Percentiles rank a stretch among this genome's conserved stretches.
Conservation (phyloP, 2,888 invertebrate species). For the Galeruca laticollis region DNA sequence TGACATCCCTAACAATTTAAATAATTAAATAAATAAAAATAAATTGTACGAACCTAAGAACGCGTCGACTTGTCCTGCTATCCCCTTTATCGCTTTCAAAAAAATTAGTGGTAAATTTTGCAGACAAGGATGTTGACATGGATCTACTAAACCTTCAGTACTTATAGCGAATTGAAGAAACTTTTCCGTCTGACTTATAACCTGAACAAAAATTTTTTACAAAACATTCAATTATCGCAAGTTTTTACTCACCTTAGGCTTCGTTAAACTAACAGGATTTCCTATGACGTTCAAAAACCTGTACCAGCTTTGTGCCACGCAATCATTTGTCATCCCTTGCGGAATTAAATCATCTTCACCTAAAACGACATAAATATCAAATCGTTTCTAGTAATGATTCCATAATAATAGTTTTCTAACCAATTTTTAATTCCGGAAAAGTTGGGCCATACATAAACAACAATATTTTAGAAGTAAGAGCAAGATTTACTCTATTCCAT, state of each 20-base stretch:
- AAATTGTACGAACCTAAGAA: conserved; percentile 82
- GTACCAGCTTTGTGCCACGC: conserved; percentile 96
- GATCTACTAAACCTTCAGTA: conserved; percentile 84
- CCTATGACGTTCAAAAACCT: conserved; percentile 93
- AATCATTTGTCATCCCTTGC: conserved; percentile 86
- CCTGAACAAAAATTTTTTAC: conserved; percentile 45
- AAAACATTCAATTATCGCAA: not conserved
- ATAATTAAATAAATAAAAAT: conserved; percentile 8
- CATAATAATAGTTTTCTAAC: conserved; percentile 64
- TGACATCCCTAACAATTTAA: not conserved
- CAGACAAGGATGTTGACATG: conserved; percentile 91
- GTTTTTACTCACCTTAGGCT: conserved; percentile 75
- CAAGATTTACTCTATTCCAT: conserved; percentile 94
- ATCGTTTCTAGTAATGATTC: not conserved
- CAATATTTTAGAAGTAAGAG: conserved; percentile 86
- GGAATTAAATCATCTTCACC: conserved; percentile 93
- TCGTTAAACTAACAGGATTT: conserved; percentile 92
- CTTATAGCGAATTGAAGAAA: conserved; percentile 84
- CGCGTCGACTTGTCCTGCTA: conserved; percentile 94
- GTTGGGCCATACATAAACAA: conserved; percentile 90
- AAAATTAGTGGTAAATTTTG: conserved; percentile 89
- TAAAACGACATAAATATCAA: conserved; percentile 61
- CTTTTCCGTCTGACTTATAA: conserved; percentile 77
- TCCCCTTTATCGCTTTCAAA: conserved; percentile 91
- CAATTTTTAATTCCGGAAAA: conserved; percentile 84